Percentiles rank a stretch among this genome's conserved stretches.
Conservation (phyloP, 64 coral and sea anemone genomes). For the Anthopleura sola region DNA sequence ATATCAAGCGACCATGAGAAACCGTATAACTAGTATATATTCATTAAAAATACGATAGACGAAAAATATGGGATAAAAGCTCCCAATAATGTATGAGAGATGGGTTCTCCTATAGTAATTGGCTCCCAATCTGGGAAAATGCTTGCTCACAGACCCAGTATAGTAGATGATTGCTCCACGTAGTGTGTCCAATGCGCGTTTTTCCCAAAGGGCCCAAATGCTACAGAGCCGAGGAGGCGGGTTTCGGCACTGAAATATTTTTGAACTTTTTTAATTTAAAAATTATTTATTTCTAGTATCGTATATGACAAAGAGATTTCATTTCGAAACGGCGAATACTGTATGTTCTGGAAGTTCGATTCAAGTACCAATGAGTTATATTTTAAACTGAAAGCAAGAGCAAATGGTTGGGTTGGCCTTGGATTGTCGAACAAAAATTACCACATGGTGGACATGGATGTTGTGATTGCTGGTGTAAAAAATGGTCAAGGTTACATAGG, state of each 20-base stretch:
- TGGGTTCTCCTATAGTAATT: no score
- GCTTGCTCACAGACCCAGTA: neutral
- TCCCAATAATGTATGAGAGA: no score
- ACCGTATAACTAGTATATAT: no score
- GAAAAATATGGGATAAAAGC: no score
- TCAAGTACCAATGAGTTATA: neutral
- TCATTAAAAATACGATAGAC: no score
- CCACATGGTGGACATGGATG: neutral
- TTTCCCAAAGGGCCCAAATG: no score
- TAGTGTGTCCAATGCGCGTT: no score
- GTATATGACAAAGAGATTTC: neutral
- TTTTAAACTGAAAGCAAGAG: neutral
- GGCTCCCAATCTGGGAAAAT: neutral
- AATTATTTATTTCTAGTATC: neutral
- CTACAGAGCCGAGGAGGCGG: neutral
- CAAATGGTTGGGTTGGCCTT: constrained; percentile 1
- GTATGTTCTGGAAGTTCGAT: neutral
- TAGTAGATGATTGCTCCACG: no score
- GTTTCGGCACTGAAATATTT: neutral
- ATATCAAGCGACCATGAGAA: no score
- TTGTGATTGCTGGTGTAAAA: neutral
- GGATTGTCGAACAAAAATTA: neutral
- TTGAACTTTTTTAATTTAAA: no score
- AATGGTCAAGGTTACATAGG: neutral
- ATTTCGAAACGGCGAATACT: neutral